Evolutionary conservation across 2,888 invertebrate species (phyloP).

Genomic region (Hypsopygia costalis): DNA sequence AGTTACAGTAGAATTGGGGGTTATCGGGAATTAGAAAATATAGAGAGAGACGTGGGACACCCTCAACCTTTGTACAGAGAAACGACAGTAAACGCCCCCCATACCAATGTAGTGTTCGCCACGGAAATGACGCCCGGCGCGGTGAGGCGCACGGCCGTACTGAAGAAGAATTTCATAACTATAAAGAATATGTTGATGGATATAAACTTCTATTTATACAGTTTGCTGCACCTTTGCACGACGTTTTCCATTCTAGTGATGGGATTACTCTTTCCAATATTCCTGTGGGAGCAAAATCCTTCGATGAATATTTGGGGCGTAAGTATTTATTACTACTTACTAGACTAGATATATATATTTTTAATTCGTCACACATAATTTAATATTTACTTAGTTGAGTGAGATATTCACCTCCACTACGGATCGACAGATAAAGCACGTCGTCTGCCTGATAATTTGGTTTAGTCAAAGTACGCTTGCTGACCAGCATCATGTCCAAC

Average conservation of each 20-base stretch:
- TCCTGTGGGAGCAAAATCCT: conserved; percentile 68
- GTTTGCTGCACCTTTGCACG: conserved; percentile 72
- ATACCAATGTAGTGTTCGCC: conserved; percentile 51
- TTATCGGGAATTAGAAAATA: conserved; percentile 65
- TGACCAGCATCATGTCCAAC: no score
- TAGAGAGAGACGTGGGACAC: conserved; percentile 52
- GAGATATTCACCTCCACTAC: no score
- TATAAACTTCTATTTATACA: conserved; percentile 78
- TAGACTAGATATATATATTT: background rate
- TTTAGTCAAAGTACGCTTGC: no score
- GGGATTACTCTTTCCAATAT: conserved; percentile 74
- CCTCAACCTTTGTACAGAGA: conserved; percentile 80
- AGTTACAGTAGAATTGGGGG: conserved; percentile 46
- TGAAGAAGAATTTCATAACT: conserved; percentile 69
- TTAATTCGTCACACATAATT: no score
- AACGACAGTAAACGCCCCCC: conserved; percentile 70
- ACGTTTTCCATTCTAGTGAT: conserved; percentile 76
- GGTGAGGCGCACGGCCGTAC: conserved; percentile 58
- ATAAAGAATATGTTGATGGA: conserved; percentile 63
- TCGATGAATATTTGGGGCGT: conserved; percentile 67
- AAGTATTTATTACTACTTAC: conserved; percentile 24
- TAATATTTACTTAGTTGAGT: no score
- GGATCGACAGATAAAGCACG: no score
- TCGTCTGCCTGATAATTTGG: no score
- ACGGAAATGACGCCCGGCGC: conserved; percentile 60